Evolutionary conservation across 2,113 vertebrate genomes (phyloP), one percentile per base, ranked within the genome.

Genomic region (Dinomys branickii): DNA sequence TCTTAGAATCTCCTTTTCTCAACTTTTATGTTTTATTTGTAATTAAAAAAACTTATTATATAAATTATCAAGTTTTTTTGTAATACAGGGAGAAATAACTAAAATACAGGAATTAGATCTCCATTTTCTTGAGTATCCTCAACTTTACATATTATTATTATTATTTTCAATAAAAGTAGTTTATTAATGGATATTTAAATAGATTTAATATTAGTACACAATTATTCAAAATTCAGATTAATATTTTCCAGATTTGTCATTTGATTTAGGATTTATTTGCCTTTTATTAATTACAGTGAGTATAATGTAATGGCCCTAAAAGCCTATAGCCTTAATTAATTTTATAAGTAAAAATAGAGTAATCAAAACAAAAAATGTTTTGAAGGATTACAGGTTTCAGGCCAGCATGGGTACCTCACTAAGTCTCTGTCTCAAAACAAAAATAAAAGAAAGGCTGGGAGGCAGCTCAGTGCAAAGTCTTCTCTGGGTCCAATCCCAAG

Each of bases 91-190:
- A 82, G n/a, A 85, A 73, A 81, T 73, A 67, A 91, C 16, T 71
- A 35, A 71, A 88, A 90, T 54, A 94, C 12, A 81, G 28, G 41
- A 59, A 50, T 59, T 67, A 88, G 9, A 44, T 54, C 4, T 3
- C 47, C 11, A 67, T 81, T 85, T 94, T 85, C 67, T 75, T 38
- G 16, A 63, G 86, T 26, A 77, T 20, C 7, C 8, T 94, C 12
- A 80, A 52, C 92, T 85, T 85, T 59, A 94, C 22, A 8, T 35
- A 63, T 63, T 80, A 65, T 73, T 85, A 47, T 71, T 58, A 83
- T 38, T 84, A 54, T 95, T 92, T 82, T 75, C 56, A 69, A 38
- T 82, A 87, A 65, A 89, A 30, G 69, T 92, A 28, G 52, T 81
- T 92, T 61, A 44, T 35, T 82, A 94, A 38, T 0, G 6, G 80